Percentiles rank a stretch among this genome's conserved stretches.
These are phyloP conservation scores for Charina bottae DNA, from an alignment of 2,113 vertebrate genomes.

Conservation along the genomic window DNA sequence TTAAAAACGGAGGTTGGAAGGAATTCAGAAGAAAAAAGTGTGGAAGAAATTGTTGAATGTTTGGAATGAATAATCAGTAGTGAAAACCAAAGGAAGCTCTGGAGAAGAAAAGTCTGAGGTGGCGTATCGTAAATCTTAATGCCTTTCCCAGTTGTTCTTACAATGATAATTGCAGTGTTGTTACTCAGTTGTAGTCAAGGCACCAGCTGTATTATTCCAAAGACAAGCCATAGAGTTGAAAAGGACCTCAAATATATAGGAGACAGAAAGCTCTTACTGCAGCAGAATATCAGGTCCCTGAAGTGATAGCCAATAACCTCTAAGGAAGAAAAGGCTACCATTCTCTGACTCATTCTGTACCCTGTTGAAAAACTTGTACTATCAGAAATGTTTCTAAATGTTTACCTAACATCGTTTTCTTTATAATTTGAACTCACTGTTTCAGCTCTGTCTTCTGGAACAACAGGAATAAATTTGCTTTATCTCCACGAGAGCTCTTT, in stretches of 20 bases:
- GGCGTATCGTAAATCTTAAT: neutral
- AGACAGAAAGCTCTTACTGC: neutral
- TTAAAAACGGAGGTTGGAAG: neutral
- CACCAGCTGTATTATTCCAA: constrained; percentile 9
- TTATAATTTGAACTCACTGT: neutral
- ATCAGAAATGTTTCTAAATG: neutral
- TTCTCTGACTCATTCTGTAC: neutral
- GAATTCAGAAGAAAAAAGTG: neutral
- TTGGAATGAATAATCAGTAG: neutral
- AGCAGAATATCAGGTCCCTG: neutral
- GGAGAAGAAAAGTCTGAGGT: neutral
- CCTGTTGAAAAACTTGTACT: neutral
- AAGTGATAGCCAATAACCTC: neutral
- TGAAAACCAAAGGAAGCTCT: neutral
- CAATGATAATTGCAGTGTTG: neutral
- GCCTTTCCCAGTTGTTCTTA: neutral
- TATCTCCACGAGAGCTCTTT: neutral
- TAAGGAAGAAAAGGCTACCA: neutral
- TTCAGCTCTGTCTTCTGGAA: neutral
- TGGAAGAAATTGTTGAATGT: neutral
- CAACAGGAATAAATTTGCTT: neutral
- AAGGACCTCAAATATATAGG: neutral
- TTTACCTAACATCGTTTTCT: neutral
- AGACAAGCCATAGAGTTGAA: neutral
- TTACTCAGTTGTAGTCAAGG: constrained; percentile 25